Conservation (phyloP, 2,888 invertebrate species). For the Lithophane leautieri region DNA sequence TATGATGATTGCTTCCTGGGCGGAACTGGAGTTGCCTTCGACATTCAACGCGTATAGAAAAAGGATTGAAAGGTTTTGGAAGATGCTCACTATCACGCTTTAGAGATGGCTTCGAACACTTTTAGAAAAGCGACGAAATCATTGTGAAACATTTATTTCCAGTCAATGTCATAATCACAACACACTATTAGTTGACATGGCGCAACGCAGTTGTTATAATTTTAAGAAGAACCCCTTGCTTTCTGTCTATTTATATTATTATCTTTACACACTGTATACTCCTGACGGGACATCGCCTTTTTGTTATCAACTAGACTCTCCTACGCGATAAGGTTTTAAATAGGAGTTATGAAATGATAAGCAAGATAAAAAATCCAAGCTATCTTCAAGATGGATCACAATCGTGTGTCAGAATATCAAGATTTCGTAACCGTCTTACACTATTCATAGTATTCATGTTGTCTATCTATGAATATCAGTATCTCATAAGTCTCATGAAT, state of each 20-base stretch:
- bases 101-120: background rate
- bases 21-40: conserved; percentile 28
- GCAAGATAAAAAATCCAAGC: conserved; percentile 12
- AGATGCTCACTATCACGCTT: background rate
- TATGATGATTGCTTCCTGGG: conserved; percentile 51
- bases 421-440: conserved; percentile 12
- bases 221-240: background rate
- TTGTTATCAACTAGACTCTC: background rate
- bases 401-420: conserved; percentile 12
- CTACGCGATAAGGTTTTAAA: conserved; percentile 26
- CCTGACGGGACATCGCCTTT: background rate
- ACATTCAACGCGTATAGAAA: conserved; percentile 1
- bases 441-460: conserved; percentile 27
- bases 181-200: conserved; percentile 14
- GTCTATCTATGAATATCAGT: conserved; percentile 29
- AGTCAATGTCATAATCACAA: conserved; percentile 28
- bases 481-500: conserved; percentile 39
- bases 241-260: background rate
- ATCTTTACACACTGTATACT: background rate
- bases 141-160: conserved; percentile 42
- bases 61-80: conserved; percentile 2
- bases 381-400: conserved; percentile 48
- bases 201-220: conserved; percentile 9
- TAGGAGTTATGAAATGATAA: conserved; percentile 38
- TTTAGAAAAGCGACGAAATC: conserved; percentile 39